phyloP scores from a whole-genome alignment of 1,140 invertebrate species.

The Proales similis region DNA sequence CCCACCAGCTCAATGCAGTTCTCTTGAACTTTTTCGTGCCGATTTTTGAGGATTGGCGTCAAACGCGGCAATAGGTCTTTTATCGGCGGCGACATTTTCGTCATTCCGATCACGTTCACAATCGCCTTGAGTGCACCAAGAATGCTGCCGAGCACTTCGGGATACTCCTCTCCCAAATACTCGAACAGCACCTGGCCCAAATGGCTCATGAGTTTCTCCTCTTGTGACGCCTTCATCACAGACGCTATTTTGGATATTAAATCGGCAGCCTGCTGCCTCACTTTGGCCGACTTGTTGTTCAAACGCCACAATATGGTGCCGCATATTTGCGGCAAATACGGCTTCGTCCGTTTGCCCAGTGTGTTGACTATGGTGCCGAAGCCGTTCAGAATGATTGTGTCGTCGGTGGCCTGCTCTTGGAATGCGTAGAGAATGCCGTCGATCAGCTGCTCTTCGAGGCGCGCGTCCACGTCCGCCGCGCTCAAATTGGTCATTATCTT shows the following conservation, averaged over 20 bases:
- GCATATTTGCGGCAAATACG: conserved; percentile 97
- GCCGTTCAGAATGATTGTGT: conserved; percentile 99
- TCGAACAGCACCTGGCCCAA: conserved; percentile 98
- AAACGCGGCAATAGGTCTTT: conserved; percentile 93
- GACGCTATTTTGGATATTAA: conserved; percentile 94
- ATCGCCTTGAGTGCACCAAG: conserved; percentile 95
- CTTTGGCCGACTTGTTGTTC: conserved; percentile 99
- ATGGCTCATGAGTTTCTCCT: conserved; percentile 89
- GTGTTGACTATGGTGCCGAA: conserved; percentile 98
- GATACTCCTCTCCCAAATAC: conserved; percentile 98
- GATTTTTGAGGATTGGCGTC: conserved; percentile 88
- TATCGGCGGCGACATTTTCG: conserved; percentile 99
- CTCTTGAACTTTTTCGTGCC: conserved; percentile 83
- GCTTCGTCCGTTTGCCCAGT: conserved; percentile 89
- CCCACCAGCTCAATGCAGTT: conserved; percentile 99
- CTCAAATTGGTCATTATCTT: conserved; percentile 95
- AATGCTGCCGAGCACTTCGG: conserved; percentile 96
- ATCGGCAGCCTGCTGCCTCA: conserved; percentile 97
- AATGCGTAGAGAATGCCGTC: conserved; percentile 98
- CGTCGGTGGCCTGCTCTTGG: conserved; percentile 98
- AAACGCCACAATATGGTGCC: conserved; percentile 98
- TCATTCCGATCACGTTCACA: conserved; percentile 99
- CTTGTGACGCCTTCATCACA: conserved; percentile 98
- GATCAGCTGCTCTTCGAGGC: conserved; percentile 95
- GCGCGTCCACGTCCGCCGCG: conserved; percentile 91